Base-by-base conservation (phyloP, 2,888 invertebrate species). In the Aethes cnicana region DNA sequence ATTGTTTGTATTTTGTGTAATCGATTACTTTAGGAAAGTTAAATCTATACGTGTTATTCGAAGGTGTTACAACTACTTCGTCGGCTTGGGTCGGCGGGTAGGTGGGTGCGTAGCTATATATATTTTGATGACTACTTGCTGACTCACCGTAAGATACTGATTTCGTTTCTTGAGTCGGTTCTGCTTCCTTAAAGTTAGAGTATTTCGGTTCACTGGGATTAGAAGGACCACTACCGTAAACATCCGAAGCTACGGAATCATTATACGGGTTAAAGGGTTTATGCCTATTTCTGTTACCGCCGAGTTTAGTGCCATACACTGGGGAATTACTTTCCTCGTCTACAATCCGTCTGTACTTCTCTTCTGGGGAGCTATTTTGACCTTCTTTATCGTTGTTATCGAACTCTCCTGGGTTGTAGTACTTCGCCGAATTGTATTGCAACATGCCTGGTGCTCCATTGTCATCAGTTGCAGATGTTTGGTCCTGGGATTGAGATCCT, bases 11-110 rank as follows among this genome's bases (percentile, higher is more conserved):
- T 53, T 82, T 82, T 1, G 85, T 85, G 56, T 85, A 89, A 64
- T 88, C 88, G 3, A 86, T 69, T 1, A 85, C 77, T 69, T 77
- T 81, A 7, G 75, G 82, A 66, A 79, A 86, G 55, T 83, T 81
- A 4, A 77, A 53, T 23, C 62, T 37, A 56, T 64, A 66, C 12
- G 63, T 52, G 52, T 66, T 68, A 12, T 56, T 63, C 47, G 69
- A 54, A 9, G 63, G 47, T 4, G 72, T 57, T 53, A 77, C 73
- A 9, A 62, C 58, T 53, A 62, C 67, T 36, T 77, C 72, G 12
- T 75, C 72, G 21, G 60, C 57, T 47, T 70, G 71, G 12, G 62
- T 57, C 2, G 69, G 53, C 8, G 71, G 67, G 58, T 68, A 75
- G 33, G 68, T 72, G 49, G 69, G 66, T 30, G 60, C 55, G 48